A percentile compares a stretch with the other conserved stretches of the same genome.
Conservation (phyloP, 2,888 invertebrate genomes). For the Hirtodrosophila cameraria region DNA sequence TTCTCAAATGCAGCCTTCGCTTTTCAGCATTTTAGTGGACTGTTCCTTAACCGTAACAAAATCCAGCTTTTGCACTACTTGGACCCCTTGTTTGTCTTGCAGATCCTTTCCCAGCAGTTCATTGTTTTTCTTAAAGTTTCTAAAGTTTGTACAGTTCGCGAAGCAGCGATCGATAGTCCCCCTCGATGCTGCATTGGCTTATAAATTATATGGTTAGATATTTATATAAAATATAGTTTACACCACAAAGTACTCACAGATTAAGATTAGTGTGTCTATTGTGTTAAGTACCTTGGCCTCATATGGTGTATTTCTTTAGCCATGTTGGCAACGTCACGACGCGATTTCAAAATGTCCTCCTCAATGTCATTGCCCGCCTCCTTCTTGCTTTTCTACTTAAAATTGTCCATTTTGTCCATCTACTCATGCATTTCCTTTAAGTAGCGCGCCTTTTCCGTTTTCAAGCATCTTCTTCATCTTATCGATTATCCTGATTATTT, state of each 20-base stretch:
- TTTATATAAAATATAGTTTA: too few relatives aligned
- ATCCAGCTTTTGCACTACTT: slow-evolving; percentile 96
- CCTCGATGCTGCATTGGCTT: slow-evolving; percentile 88
- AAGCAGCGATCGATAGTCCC: slow-evolving; percentile 90
- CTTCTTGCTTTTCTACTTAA: too few relatives aligned
- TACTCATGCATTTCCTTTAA: too few relatives aligned
- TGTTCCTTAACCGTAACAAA: slow-evolving; percentile 96
- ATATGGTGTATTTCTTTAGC: too few relatives aligned
- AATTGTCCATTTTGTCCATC: too few relatives aligned
- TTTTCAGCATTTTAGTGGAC: slow-evolving; percentile 98
- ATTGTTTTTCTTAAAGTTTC: slow-evolving; percentile 92
- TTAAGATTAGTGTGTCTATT: slow-evolving; percentile 55
- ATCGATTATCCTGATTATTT: too few relatives aligned
- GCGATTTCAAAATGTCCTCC: too few relatives aligned
- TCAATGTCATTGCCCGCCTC: too few relatives aligned
- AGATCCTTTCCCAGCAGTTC: slow-evolving; percentile 95
- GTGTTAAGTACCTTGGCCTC: slow-evolving; percentile 88
- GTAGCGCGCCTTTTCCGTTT: too few relatives aligned
- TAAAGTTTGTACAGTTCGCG: slow-evolving; percentile 93
- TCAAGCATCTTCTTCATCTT: too few relatives aligned
- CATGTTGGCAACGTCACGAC: too few relatives aligned
- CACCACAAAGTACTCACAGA: slow-evolving; percentile 84
- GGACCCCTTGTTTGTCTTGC: slow-evolving; percentile 91
- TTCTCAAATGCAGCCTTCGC: slow-evolving; percentile 96
- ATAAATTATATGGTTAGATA: neutral